Evolutionary conservation across 2,113 vertebrate genomes (phyloP), one percentile per base, ranked within the genome.

Genomic region (Pluvialis apricaria): DNA sequence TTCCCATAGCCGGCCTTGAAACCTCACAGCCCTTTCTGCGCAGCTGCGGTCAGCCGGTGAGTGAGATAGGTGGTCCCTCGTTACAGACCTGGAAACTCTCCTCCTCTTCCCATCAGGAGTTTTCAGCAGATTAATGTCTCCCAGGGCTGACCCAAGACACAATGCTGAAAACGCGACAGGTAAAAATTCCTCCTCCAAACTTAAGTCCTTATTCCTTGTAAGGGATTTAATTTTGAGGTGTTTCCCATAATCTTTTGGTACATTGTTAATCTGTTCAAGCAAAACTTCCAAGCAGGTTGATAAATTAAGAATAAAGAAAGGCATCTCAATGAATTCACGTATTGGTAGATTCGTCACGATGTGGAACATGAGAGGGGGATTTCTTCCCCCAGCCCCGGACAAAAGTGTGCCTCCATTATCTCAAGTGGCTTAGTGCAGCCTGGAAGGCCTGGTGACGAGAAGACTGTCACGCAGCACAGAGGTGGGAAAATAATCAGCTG

Each of bases 371-470:
- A 54, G 22, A 58, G 20, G 6, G 38, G 13, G 17, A 60, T 75
- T 91, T 61, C 45, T 54, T 7, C 3, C 5, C 10, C 10, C 4
- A 0, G 3, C 2, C 6, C 17, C 18, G 1, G 75, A 64, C 32
- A 78, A 29, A 90, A 36, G 4, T 21, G 47, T 58, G 32, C 26
- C 36, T 92, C 24, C 26, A 6, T 72, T 76, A 90, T 62, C 57
- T 79, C 20, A 24, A 45, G n/a, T 26, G 52, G 17, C 4, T 82
- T 82, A 34, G 11, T 21, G 57, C n/a, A 64, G 34, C 22, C 44
- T 40, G 34, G 51, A 70, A 81, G 6, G 58, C 58, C 45, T n/a
- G 45, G 22, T 16, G 57, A 29, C 34, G 44, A 54, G 44, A 55
- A 82, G 34, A 44, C 45, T 55, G 45, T 34, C 14, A 38, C 9